phyloP scores from a whole-genome alignment of 2,113 vertebrate genomes.

The Tupaia chinensis region DNA sequence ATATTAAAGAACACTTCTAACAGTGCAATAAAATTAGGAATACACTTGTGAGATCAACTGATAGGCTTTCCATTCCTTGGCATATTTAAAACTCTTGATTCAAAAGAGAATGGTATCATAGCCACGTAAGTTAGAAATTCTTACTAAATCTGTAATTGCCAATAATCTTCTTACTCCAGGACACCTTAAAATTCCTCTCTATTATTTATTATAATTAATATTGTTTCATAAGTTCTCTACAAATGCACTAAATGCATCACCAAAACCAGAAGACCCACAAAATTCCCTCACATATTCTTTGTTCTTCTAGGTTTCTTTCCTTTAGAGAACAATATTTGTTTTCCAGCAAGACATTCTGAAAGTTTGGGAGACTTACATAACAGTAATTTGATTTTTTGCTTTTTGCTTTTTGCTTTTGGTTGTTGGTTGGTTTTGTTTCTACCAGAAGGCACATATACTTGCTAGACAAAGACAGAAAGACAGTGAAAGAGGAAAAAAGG shows the following conservation, averaged over 20 bases:
- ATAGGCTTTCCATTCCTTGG: background rate
- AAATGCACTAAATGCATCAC: background rate
- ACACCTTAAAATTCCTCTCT: background rate
- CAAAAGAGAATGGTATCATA: background rate
- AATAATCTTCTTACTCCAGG: background rate
- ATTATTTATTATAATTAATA: slow-evolving; percentile 2
- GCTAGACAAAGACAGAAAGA: too few species aligned
- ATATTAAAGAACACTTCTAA: slow-evolving; percentile 53
- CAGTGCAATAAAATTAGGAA: slow-evolving; percentile 47
- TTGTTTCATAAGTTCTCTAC: background rate
- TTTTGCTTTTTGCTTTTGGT: too few species aligned
- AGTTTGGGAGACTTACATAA: background rate
- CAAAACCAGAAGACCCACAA: background rate
- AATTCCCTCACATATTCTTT: accelerated
- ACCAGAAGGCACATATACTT: too few species aligned
- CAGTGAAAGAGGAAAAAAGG: too few species aligned
- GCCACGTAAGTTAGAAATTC: slow-evolving; percentile 19
- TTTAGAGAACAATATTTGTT: background rate
- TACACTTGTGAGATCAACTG: slow-evolving; percentile 23
- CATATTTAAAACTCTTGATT: slow-evolving; percentile 29
- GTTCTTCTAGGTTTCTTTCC: background rate
- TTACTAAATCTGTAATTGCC: background rate
- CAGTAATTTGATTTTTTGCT: too few species aligned
- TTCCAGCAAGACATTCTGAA: background rate
- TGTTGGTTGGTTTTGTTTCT: too few species aligned